Evolutionary conservation across 2,113 vertebrate species (phyloP).

Genomic region (Phrynocephalus versicolor): DNA sequence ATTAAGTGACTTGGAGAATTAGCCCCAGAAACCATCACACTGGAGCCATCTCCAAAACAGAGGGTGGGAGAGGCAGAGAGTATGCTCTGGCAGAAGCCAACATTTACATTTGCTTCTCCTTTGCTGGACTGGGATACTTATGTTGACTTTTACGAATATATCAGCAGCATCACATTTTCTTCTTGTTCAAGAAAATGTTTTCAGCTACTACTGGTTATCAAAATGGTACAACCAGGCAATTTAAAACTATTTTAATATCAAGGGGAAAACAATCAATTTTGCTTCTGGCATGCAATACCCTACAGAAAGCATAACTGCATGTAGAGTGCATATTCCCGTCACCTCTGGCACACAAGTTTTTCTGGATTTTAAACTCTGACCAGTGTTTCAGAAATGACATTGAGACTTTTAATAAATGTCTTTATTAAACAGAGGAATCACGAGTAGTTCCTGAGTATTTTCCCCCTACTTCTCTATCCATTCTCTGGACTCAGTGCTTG

Average conservation of each 20-base stretch:
- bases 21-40: no score
- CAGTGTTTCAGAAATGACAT: not conserved
- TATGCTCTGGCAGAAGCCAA: not conserved
- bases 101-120: not conserved
- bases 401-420: not conserved
- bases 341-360: not conserved
- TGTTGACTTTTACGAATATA: not conserved
- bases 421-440: no score
- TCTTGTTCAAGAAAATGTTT: not conserved
- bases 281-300: no score
- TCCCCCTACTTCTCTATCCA: no score
- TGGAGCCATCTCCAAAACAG: no score
- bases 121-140: not conserved
- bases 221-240: not conserved
- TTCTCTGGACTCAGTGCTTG: no score
- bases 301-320: not conserved
- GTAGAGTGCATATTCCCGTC: not conserved
- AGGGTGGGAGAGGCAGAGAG: no score
- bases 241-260: no score
- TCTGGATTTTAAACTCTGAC: not conserved
- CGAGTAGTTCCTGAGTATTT: no score
- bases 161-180: not conserved
- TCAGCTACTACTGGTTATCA: not conserved
- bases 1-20: no score
- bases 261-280: no score